Evolutionary conservation across 2,888 invertebrate species (phyloP).

Genomic region (Zhuqinia jingwanae): DNA sequence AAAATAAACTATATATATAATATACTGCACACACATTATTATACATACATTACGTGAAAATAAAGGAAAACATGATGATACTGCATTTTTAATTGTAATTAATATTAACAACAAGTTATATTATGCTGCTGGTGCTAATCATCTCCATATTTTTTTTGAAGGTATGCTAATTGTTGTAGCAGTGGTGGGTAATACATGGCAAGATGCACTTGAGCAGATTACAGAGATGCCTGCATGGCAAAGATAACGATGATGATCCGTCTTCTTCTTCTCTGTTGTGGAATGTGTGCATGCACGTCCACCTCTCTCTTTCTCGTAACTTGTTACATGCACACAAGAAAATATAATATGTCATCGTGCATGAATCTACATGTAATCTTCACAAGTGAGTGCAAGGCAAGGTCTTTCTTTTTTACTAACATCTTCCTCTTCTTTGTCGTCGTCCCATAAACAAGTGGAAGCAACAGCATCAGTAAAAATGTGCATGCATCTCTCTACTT

Average conservation of each 20-base stretch:
- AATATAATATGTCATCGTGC: constrained; percentile 11
- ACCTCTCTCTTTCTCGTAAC: too few relatives aligned
- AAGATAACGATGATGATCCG: constrained; percentile 14
- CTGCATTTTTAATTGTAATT: constrained; percentile 9
- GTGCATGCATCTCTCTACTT: constrained; percentile 34
- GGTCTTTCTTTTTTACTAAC: constrained; percentile 9
- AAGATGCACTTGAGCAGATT: too few relatives aligned
- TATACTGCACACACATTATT: too few relatives aligned
- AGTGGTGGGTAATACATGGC: not conserved
- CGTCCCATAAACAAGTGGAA: constrained; percentile 31
- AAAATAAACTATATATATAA: too few relatives aligned
- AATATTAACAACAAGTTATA: not conserved
- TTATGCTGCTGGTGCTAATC: not conserved
- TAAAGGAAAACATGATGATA: constrained; percentile 20
- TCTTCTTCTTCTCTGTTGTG: not conserved
- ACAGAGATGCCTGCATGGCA: constrained; percentile 5
- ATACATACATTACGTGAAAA: too few relatives aligned
- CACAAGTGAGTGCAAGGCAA: constrained; percentile 6
- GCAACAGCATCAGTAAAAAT: constrained; percentile 15
- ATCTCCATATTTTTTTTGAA: not conserved
- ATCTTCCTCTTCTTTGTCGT: not conserved
- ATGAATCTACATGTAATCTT: constrained; percentile 41
- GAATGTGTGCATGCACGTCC: constrained; percentile 39
- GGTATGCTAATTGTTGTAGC: not conserved
- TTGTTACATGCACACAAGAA: constrained; percentile 12